Percentiles rank a stretch among this genome's conserved stretches.
phyloP scores from a whole-genome alignment of 2,113 vertebrate species.

The Hypanus sabinus region DNA sequence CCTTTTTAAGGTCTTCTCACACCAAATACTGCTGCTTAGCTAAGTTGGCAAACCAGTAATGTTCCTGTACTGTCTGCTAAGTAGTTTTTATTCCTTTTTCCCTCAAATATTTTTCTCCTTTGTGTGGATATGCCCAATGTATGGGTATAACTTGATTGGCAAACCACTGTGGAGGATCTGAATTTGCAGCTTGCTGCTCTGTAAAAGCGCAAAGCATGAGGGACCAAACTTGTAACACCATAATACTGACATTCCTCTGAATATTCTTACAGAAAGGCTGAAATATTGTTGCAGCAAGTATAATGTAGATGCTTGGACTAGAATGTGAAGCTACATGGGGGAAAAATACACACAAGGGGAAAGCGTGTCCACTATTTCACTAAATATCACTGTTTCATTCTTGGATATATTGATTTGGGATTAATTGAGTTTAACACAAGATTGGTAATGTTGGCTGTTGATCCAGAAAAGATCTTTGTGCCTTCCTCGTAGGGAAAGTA shows the following conservation, averaged over 20 bases:
- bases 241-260: background rate
- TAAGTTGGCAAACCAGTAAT: background rate
- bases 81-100: background rate
- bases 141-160: background rate
- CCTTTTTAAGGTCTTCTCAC: background rate
- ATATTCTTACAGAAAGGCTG: background rate
- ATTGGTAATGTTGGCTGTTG: background rate
- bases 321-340: background rate
- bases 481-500: background rate
- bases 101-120: background rate
- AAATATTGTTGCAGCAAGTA: background rate
- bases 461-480: background rate
- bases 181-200: background rate
- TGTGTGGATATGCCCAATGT: background rate
- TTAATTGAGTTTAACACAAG: background rate
- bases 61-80: background rate
- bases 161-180: background rate
- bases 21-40: background rate
- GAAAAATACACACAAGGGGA: background rate
- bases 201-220: slow-evolving; percentile 15
- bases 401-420: background rate
- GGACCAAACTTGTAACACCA: background rate
- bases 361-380: background rate
- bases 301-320: background rate
- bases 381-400: background rate